Conservation (phyloP, 1,140 invertebrate species). For the Hycleus phaleratus region DNA sequence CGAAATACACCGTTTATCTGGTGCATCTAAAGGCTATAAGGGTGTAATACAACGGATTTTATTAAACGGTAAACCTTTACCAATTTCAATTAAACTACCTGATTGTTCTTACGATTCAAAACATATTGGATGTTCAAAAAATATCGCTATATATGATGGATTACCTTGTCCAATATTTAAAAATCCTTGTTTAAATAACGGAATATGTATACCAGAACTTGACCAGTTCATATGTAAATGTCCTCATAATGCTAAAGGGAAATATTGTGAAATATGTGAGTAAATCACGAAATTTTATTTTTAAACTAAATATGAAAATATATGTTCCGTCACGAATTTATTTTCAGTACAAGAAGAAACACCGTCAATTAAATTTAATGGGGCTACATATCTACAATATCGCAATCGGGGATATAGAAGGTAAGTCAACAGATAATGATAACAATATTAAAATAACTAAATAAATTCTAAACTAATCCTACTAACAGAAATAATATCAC, state of each 20-base stretch:
- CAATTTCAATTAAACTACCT: conserved; percentile 42
- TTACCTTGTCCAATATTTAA: conserved; percentile 56
- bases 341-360: conserved; percentile 26
- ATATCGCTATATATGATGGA: conserved; percentile 53
- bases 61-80: conserved; percentile 65
- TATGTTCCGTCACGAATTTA: conserved; percentile 3
- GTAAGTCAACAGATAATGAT: conserved; percentile 19
- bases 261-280: conserved; percentile 66
- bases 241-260: conserved; percentile 55
- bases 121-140: conserved; percentile 28
- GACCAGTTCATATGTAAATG: conserved; percentile 66
- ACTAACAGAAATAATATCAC: conserved; percentile 26
- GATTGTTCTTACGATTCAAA: conserved; percentile 31
- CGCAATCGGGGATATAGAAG: conserved; percentile 35
- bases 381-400: conserved; percentile 36
- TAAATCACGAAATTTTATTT: conserved; percentile 10
- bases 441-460: conserved; percentile 9
- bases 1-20: conserved; percentile 63
- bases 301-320: conserved; percentile 3
- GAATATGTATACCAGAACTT: conserved; percentile 66
- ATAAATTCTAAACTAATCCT: neutral
- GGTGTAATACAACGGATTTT: conserved; percentile 79
- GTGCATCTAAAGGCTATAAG: conserved; percentile 65
- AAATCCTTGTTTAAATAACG: conserved; percentile 66
- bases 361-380: conserved; percentile 35